Conservation (phyloP, 2,797 vertebrate genomes). For the Botia almorhae region DNA sequence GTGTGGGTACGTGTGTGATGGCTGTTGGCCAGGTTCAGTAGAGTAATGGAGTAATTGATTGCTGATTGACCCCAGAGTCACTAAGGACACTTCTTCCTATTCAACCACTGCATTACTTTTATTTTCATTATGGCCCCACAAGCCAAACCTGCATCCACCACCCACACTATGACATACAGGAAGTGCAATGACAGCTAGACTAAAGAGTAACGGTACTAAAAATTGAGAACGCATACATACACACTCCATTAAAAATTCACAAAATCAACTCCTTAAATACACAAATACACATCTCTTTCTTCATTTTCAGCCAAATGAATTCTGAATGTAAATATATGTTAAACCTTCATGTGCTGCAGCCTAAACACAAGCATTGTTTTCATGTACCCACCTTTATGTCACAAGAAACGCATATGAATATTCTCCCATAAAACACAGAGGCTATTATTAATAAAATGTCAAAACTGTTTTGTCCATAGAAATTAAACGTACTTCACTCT, state of each 20-base stretch:
- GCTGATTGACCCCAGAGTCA: slow-evolving; percentile 69
- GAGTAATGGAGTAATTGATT: slow-evolving; percentile 73
- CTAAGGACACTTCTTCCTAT: slow-evolving; percentile 46
- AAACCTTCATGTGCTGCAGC: no score
- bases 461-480: no score
- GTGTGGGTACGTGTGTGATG: slow-evolving; percentile 54
- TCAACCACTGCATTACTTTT: slow-evolving; percentile 69
- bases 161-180: not conserved
- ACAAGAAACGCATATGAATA: no score
- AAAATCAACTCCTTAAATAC: not conserved
- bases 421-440: no score
- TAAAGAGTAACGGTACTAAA: not conserved
- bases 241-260: not conserved
- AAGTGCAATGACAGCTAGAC: not conserved
- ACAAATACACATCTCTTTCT: no score
- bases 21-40: slow-evolving; percentile 69
- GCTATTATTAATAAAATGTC: no score
- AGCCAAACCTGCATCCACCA: slow-evolving; percentile 8
- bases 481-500: no score
- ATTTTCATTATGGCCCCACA: slow-evolving; percentile 49
- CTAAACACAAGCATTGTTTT: no score
- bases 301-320: no score
- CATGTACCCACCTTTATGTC: no score
- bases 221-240: not conserved
- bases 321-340: no score